Evolutionary conservation across 2,888 invertebrate species (phyloP).

Genomic region (Ischnura elegans): DNA sequence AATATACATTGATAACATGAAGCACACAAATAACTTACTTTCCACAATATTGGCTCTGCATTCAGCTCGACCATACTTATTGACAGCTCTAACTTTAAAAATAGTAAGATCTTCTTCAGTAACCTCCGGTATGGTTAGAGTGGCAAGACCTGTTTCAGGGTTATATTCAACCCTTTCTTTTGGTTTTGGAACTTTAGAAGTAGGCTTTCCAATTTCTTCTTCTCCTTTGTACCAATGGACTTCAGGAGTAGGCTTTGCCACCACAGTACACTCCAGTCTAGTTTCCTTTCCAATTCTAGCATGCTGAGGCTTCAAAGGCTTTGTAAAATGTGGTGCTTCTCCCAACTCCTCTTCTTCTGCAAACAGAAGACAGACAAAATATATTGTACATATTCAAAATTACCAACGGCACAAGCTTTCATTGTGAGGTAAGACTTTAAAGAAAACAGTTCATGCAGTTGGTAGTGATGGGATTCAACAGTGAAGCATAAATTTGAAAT

Average conservation of each 20-base stretch:
- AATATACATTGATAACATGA: not conserved
- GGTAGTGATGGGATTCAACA: not conserved
- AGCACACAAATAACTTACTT: constrained; percentile 75
- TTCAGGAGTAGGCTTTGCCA: constrained; percentile 85
- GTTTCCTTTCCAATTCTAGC: constrained; percentile 83
- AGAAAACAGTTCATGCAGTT: not conserved
- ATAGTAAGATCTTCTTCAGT: constrained; percentile 84
- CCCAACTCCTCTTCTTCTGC: constrained; percentile 86
- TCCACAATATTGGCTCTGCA: constrained; percentile 87
- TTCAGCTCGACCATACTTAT: constrained; percentile 86
- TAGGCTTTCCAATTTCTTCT: constrained; percentile 79
- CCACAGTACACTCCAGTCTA: constrained; percentile 84
- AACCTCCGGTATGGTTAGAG: constrained; percentile 83
- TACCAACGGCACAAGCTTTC: not conserved
- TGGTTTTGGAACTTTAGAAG: constrained; percentile 78
- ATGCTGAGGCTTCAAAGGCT: constrained; percentile 84
- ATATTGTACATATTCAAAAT: not conserved
- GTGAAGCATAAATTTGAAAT: not conserved
- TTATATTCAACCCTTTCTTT: constrained; percentile 81
- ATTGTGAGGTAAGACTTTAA: not conserved
- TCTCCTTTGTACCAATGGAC: constrained; percentile 86
- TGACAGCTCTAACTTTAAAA: constrained; percentile 86
- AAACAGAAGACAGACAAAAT: constrained; percentile 69
- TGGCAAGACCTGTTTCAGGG: constrained; percentile 83
- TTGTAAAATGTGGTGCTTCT: constrained; percentile 83